Conservation (phyloP, 2,888 invertebrate genomes). For the Diarsia brunnea region DNA sequence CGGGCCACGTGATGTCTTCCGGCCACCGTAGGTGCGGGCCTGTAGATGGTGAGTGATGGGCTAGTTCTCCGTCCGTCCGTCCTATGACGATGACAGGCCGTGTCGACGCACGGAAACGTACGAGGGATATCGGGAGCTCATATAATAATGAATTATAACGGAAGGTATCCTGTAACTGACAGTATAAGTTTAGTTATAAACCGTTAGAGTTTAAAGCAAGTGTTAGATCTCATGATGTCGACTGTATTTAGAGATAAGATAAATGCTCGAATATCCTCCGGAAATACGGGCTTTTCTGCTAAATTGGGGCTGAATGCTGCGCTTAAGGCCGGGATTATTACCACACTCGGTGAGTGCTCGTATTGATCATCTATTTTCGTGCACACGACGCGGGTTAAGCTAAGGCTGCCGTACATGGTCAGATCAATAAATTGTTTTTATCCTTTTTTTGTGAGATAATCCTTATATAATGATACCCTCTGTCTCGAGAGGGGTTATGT, state of each 20-base stretch:
- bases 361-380: slow-evolving; percentile 13
- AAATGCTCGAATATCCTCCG: not conserved
- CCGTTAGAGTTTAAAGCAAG: too few species aligned
- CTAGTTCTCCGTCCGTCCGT: too few species aligned
- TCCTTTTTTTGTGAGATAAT: not conserved
- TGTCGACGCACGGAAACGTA: too few species aligned
- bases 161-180: too few species aligned
- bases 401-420: not conserved
- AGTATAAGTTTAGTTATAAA: too few species aligned
- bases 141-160: too few species aligned
- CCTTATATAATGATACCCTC: not conserved
- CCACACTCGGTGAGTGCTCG: slow-evolving; percentile 1
- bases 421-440: not conserved
- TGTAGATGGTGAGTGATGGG: too few species aligned
- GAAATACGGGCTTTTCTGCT: slow-evolving; percentile 2
- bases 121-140: too few species aligned
- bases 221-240: not conserved
- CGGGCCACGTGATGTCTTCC: too few species aligned
- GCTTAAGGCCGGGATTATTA: not conserved
- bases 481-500: not conserved
- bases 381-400: not conserved
- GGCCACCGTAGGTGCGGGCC: too few species aligned
- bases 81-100: too few species aligned
- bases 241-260: not conserved
- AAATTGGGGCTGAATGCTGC: slow-evolving; percentile 3